Base-by-base conservation (phyloP, 2,113 vertebrate species). In the Lethenteron camtschaticum region DNA sequence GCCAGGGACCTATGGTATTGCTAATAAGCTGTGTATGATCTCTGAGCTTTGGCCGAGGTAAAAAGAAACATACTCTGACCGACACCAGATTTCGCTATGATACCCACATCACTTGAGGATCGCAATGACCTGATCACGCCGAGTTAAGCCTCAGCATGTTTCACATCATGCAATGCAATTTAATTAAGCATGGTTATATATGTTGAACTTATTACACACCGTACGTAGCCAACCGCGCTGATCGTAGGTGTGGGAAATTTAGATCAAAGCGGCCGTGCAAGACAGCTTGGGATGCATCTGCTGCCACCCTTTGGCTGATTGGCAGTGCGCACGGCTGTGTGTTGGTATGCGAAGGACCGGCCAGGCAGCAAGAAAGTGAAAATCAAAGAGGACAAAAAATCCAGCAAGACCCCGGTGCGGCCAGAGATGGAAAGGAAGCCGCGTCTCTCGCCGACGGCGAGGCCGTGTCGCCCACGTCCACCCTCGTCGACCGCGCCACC, bases 311-410 rank as follows among this genome's bases (percentile, higher is more conserved):
- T 14, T 69, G 57, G 9, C 41, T 1, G 0, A 16, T 71, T 71
- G 9, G 73, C 68, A 70, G 57, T 41, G 41, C 1, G 41, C 68
- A 11, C 10, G 1, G 55, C 24, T 70, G 2, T 66, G 3, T 10
- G 71, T 68, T 73, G 69, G 72, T 10, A 41, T 69, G 10, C 59
- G 58, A 70, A 86, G 83, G 81, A 84, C 11, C 71, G 1, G 2
- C 9, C 69, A 10, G 75, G 73, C 68, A 82, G 75, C 75, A 83
- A 69, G 71, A 86, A 80, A 59, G 11, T 57, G 59, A 86, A 77
- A 68, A 69, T n/a, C 10, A 79, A 75, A 58, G 79, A 82, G 1
- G 78, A 81, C 12, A 81, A 74, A 70, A 82, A 74, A 71, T 3
- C 10, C 1, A 2, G 11, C 1, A 80, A 58, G 70, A 56, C 74